A percentile compares a stretch with the other conserved stretches of the same genome.
These are phyloP conservation scores for Drosophila meridionalis DNA, from an alignment of 2,888 invertebrate species.

Conservation along the genomic window DNA sequence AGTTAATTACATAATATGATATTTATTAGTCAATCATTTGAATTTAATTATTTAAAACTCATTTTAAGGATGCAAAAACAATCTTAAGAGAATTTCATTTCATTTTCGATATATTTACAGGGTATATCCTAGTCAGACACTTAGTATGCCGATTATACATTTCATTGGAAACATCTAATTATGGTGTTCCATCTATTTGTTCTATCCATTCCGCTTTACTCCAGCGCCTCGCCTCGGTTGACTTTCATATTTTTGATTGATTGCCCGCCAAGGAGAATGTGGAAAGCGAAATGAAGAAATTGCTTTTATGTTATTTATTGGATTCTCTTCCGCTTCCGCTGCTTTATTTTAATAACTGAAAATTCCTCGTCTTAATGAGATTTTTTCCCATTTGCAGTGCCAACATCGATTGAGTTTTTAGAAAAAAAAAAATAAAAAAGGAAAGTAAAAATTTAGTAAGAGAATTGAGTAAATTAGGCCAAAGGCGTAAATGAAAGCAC, in stretches of 20 bases:
- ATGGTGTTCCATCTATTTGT: conserved; percentile 1
- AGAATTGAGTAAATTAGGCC: conserved; percentile 5
- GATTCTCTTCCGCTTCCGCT: conserved; percentile 4
- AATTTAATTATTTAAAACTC: no score
- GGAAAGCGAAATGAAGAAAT: conserved; percentile 10
- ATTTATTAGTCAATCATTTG: no score
- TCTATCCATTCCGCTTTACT: not conserved
- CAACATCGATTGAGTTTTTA: conserved; percentile 21
- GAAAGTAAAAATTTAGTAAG: not conserved
- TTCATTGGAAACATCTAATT: not conserved
- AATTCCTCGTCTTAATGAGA: conserved; percentile 2
- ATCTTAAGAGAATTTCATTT: no score
- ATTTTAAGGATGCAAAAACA: no score
- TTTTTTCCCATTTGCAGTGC: not conserved
- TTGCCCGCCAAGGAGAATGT: not conserved
- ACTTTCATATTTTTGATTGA: conserved; percentile 27
- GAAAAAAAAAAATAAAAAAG: not conserved
- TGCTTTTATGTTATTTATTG: conserved; percentile 12
- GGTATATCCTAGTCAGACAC: no score
- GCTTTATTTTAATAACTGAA: conserved; percentile 18
- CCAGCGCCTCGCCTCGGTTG: not conserved
- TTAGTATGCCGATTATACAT: not conserved
- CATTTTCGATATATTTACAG: not conserved
- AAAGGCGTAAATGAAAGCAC: conserved; percentile 4
- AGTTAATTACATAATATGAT: no score